Percentiles rank a stretch among this genome's conserved stretches.
These are phyloP conservation scores for Mantis religiosa DNA, from an alignment of 2,888 invertebrate genomes.

Conservation along the genomic window DNA sequence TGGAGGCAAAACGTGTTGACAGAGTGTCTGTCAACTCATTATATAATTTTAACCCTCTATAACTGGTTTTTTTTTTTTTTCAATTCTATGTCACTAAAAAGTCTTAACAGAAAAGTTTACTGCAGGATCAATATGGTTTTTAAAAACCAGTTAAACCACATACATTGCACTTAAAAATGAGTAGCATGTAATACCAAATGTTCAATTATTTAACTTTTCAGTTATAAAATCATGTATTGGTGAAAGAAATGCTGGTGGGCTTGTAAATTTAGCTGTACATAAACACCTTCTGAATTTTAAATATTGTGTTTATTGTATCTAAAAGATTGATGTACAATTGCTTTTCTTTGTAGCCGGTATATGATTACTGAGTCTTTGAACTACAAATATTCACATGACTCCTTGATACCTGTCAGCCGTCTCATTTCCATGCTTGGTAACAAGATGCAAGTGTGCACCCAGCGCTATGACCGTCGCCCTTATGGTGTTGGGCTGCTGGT, in stretches of 20 bases:
- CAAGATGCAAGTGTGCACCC: slow-evolving; percentile 96
- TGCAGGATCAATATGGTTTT: too few species aligned
- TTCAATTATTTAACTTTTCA: too few species aligned
- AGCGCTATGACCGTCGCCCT: slow-evolving; percentile 94
- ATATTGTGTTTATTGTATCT: not conserved
- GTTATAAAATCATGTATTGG: not conserved
- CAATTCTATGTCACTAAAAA: too few species aligned
- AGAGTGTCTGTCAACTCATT: too few species aligned
- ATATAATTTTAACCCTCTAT: too few species aligned
- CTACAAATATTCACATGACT: slow-evolving; percentile 87
- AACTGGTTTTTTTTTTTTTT: too few species aligned
- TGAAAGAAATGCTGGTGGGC: not conserved
- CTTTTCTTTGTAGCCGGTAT: slow-evolving; percentile 63
- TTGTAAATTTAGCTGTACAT: too few species aligned
- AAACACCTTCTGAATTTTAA: not conserved
- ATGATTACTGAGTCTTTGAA: slow-evolving; percentile 95
- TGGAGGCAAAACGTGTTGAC: too few species aligned
- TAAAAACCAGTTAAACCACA: too few species aligned
- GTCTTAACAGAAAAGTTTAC: too few species aligned
- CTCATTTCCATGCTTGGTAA: slow-evolving; percentile 83
- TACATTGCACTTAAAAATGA: too few species aligned
- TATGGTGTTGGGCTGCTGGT: slow-evolving; percentile 97
- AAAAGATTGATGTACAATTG: not conserved
- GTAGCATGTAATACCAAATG: too few species aligned
- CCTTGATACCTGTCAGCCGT: slow-evolving; percentile 79